Evolutionary conservation across 2,797 vertebrate species (phyloP).

Genomic region (Petrocephalus schoutedeni): DNA sequence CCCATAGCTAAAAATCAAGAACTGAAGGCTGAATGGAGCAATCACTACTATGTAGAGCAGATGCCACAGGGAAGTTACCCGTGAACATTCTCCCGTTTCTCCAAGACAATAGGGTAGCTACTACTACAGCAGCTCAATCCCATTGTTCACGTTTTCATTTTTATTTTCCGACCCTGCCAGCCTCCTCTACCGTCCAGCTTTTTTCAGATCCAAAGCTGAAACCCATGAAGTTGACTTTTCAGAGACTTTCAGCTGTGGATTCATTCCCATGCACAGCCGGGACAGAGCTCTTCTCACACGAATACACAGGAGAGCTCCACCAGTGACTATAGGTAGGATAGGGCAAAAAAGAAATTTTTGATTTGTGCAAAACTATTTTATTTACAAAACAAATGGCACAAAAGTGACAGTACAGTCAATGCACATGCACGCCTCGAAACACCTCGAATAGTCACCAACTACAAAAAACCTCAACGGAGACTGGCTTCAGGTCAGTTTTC

Average conservation of each 20-base stretch:
- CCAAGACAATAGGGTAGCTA: neutral
- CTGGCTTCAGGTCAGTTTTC: slow-evolving; percentile 51
- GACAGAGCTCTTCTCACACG: neutral
- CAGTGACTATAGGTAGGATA: no score
- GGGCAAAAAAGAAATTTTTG: slow-evolving; percentile 55
- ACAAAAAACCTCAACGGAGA: slow-evolving; percentile 53
- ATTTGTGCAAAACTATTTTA: slow-evolving; percentile 99
- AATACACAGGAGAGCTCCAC: neutral
- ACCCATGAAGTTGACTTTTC: neutral
- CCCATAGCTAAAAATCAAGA: neutral
- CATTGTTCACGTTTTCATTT: neutral
- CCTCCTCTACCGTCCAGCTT: neutral
- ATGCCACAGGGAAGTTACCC: neutral
- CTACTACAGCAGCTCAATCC: neutral
- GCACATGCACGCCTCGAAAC: slow-evolving; percentile 82
- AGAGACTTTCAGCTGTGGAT: neutral
- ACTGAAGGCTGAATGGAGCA: neutral
- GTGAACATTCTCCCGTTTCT: neutral
- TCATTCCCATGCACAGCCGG: neutral
- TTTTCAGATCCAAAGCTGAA: neutral
- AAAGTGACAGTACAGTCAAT: slow-evolving; percentile 84
- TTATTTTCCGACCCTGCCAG: neutral
- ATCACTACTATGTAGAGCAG: neutral
- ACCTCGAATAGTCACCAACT: slow-evolving; percentile 60
- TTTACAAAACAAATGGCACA: slow-evolving; percentile 99